A percentile compares a stretch with the other conserved stretches of the same genome.
Conservation (phyloP, 2,113 vertebrate species). For the Montifringilla adamsi region DNA sequence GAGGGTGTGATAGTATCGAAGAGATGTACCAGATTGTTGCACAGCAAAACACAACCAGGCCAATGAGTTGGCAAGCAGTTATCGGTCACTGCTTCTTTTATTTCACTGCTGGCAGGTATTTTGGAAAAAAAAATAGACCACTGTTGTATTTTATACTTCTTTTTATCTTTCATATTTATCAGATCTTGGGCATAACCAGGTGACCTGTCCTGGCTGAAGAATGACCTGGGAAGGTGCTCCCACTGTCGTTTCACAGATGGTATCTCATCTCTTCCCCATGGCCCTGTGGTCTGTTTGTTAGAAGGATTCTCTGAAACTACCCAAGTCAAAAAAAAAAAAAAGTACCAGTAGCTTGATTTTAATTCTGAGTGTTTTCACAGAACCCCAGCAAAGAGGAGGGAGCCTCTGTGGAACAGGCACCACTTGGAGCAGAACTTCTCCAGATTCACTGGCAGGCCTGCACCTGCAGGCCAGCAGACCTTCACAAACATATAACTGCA, state of each 20-base stretch:
- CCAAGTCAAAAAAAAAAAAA: not conserved
- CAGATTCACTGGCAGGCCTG: not conserved
- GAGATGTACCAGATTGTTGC: not conserved
- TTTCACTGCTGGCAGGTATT: conserved; percentile 7
- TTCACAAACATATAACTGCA: not conserved
- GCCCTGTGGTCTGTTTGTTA: not conserved
- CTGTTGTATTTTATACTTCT: not conserved
- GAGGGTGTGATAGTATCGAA: conserved; percentile 18
- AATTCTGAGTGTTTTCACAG: not conserved
- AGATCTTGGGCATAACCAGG: not conserved
- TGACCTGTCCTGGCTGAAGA: not conserved
- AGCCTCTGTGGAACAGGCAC: not conserved
- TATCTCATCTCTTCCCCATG: not conserved
- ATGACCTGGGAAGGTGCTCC: not conserved
- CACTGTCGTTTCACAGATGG: not conserved
- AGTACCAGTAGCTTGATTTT: not conserved
- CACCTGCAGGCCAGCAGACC: not conserved
- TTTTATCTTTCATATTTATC: not conserved
- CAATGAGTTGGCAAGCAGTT: not conserved
- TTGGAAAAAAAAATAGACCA: not conserved
- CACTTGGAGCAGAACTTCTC: not conserved
- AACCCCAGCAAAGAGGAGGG: not conserved
- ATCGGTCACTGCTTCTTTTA: not conserved
- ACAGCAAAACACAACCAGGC: not conserved
- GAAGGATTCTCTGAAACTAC: not conserved